Conservation (phyloP, 2,113 vertebrate genomes). For the Epinephelus moara region DNA sequence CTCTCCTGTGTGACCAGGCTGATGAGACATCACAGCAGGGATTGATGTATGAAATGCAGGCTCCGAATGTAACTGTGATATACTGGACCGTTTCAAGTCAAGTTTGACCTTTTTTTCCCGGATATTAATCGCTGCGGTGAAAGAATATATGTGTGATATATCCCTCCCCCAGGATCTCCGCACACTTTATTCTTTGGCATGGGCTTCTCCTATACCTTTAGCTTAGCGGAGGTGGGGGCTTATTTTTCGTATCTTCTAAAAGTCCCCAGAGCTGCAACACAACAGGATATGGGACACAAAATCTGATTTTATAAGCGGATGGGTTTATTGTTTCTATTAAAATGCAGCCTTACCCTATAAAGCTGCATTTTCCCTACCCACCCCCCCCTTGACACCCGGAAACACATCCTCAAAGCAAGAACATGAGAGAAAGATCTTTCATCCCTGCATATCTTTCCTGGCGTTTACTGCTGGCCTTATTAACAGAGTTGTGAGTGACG, state of each 20-base stretch:
- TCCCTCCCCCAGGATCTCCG: conserved; percentile 72
- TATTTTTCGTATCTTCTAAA: conserved; percentile 55
- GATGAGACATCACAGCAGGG: conserved; percentile 79
- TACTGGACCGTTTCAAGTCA: conserved; percentile 82
- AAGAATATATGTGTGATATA: conserved; percentile 81
- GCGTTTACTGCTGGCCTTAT: conserved; percentile 83
- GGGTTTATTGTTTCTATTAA: conserved; percentile 83
- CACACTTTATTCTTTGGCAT: conserved; percentile 73
- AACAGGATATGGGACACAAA: conserved; percentile 74
- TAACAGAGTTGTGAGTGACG: conserved; percentile 82
- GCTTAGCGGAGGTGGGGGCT: conserved; percentile 24
- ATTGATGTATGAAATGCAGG: conserved; percentile 81
- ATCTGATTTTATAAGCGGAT: conserved; percentile 79
- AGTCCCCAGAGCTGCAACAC: conserved; percentile 64
- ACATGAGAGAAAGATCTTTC: conserved; percentile 79
- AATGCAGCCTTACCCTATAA: conserved; percentile 75
- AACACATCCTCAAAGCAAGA: conserved; percentile 77
- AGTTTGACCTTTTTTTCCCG: conserved; percentile 84
- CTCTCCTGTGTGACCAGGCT: conserved; percentile 79
- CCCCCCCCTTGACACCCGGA: conserved; percentile 63
- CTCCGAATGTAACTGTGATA: conserved; percentile 82
- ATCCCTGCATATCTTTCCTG: conserved; percentile 79
- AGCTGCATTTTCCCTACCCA: conserved; percentile 44
- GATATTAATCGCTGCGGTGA: conserved; percentile 84
- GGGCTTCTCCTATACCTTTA: conserved; percentile 59